Base-by-base conservation (phyloP, 1,140 invertebrate genomes). In the Eriosoma lanigerum region DNA sequence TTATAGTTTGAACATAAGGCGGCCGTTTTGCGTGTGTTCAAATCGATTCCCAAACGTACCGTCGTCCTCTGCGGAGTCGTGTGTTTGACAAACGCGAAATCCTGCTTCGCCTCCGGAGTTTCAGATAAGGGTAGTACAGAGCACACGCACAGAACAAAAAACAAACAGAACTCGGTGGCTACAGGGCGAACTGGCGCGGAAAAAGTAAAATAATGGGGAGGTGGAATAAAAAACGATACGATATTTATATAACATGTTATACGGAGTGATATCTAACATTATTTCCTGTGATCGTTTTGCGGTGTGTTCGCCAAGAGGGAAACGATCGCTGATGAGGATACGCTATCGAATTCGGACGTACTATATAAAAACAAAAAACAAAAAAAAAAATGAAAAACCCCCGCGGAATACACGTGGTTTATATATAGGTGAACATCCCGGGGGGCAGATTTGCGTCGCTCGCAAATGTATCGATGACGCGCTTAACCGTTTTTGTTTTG, bases 11-110 rank as follows among this genome's bases (percentile, higher is more conserved):
- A 68, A 68, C 64, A 68, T 68, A 68, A 68, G 64, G 64, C 38
- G 32, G 62, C 46, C 38, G 64, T 17, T 44, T 21, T 46, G 10
- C 12, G 10, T 13, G 10, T 38, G 9, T 32, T 29, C 62, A 66
- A 68, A 68, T 68, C 64, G 64, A 68, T 68, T 68, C 38, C 64
- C 38, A 66, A 66, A 66, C 38, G 62, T 32, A 38, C 32, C 32
- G 32, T 19, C 19, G 60, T 38, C 62, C n/a, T n/a, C n/a, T n/a
- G 32, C 12, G 32, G 58, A n/a, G n/a, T n/a, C 5, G 62, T 66
- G 62, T 19, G 62, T 66, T 66, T 66, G 62, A 66, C 62, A 38
- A 66, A 44, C 64, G 64, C 64, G 64, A 68, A 68, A 68, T 46
- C 64, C 64, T 12, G 38, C 38, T 68, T 44, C 64, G 64, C 64